Evolutionary conservation across 2,888 invertebrate species (phyloP).

Genomic region (Sarcophaga carnaria): DNA sequence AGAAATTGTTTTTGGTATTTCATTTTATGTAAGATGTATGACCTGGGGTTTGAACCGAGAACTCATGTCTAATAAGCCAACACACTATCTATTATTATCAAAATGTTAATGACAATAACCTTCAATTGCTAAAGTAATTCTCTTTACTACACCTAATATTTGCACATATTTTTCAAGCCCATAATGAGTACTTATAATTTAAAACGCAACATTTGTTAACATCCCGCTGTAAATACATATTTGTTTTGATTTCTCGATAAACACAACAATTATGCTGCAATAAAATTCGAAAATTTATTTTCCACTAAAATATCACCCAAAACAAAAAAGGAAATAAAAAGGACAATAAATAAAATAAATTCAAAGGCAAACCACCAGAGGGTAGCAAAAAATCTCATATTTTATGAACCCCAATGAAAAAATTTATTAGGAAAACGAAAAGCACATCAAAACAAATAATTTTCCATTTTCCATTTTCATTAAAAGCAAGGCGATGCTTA

Average conservation of each 20-base stretch:
- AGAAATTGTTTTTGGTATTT: too few species aligned
- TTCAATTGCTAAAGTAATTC: too few species aligned
- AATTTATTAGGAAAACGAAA: slow-evolving; percentile 10
- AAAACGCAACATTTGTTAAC: neutral
- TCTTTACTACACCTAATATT: too few species aligned
- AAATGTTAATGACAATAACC: too few species aligned
- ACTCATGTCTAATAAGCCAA: too few species aligned
- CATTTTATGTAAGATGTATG: too few species aligned
- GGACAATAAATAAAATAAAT: neutral
- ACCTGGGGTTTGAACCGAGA: accelerated
- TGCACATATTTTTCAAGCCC: too few species aligned
- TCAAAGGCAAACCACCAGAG: neutral
- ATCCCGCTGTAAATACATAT: neutral
- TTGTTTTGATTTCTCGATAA: neutral
- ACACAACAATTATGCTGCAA: neutral
- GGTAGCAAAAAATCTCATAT: neutral
- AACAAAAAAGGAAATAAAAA: neutral
- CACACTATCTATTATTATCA: too few species aligned
- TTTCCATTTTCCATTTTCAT: slow-evolving; percentile 13
- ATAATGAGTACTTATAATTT: too few species aligned
- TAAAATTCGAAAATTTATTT: neutral
- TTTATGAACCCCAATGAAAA: neutral
- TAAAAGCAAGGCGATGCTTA: neutral
- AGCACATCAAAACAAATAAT: slow-evolving; percentile 31
- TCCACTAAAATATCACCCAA: neutral